These are phyloP conservation scores for Nycticorax nycticorax DNA, from an alignment of 2,113 vertebrate species.

Conservation along the genomic window DNA sequence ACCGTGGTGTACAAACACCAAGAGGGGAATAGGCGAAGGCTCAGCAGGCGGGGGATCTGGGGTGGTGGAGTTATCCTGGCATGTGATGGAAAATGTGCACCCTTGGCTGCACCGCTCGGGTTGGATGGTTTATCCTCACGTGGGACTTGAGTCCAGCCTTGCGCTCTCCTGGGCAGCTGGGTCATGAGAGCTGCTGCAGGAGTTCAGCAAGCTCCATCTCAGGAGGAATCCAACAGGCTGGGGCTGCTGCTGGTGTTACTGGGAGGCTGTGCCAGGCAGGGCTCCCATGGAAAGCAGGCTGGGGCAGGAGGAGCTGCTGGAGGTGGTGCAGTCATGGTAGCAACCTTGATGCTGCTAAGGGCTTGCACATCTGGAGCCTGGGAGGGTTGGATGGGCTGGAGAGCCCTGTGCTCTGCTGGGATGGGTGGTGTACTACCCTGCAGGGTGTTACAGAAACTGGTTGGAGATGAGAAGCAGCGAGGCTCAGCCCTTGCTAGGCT, in stretches of 20 bases:
- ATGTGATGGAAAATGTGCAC: neutral
- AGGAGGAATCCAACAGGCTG: neutral
- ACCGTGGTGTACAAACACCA: neutral
- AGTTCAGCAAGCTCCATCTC: neutral
- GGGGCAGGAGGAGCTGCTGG: neutral
- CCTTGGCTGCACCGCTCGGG: accelerated
- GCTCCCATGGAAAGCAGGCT: neutral
- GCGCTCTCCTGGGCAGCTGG: neutral
- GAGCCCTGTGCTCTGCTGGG: neutral
- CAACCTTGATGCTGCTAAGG: neutral
- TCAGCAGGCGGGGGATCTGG: neutral
- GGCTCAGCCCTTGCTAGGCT: neutral
- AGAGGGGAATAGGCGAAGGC: neutral
- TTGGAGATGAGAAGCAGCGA: neutral
- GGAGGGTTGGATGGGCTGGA: neutral
- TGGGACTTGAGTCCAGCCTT: accelerated
- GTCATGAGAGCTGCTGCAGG: accelerated
- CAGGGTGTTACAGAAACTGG: neutral
- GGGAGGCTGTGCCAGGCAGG: neutral
- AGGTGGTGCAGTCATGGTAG: neutral
- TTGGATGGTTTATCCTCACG: neutral
- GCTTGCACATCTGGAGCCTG: neutral
- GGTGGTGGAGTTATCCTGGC: neutral
- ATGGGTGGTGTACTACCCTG: accelerated
- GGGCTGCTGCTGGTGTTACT: neutral